Base-by-base conservation (phyloP, 30 jellyfish, hydroid and myxozoan species). In the Hydractinia symbiolongicarpus region DNA sequence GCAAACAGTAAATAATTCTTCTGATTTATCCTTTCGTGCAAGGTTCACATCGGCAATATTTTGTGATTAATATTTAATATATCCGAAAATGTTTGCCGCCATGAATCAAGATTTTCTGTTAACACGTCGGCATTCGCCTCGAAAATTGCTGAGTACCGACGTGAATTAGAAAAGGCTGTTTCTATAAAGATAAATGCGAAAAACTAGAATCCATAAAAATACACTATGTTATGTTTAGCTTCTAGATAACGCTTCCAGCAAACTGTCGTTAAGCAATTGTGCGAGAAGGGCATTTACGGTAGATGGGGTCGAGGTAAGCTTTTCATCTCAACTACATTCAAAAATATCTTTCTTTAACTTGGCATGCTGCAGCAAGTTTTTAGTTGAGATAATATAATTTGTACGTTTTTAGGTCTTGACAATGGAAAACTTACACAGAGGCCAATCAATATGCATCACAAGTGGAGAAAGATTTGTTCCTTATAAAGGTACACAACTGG, bases 381-480 rank as follows among this genome's bases (percentile, higher is more conserved):
- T 6, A 58, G 51, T 20, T 10, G 53, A 49, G 78, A 3, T 13
- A 11, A 0, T 11, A 1, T 58, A 11, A 51, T 6, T 4, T 64
- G 9, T 64, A n/a, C 54, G 6, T 54, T 61, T 52, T 14, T 68
- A 88, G 96, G 68, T 88, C n/a, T 50, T 66, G 78, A 56, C 72
- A 50, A 55, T 88, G 58, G 82, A 77, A 30, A n/a, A 51, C 55
- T 53, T 88, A 62, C 78, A 82, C 52, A 77, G 74, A 54, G 71
- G 57, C 72, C 96, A 88, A 58, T 19, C 53, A 6, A 30, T 81
- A 6, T 88, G 96, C 61, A 88, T 88, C 58, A 74, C 92, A 0
- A 74, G 90, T 51, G 96, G 96, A 50, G 96, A 88, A 54, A 88
- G 78, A 66, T 88, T 88, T 78, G 96, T 88, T 10, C 95, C 95